A percentile compares a stretch with the other conserved stretches of the same genome.
Conservation (phyloP, 2,888 invertebrate species). For the Nesidiocoris tenuis region DNA sequence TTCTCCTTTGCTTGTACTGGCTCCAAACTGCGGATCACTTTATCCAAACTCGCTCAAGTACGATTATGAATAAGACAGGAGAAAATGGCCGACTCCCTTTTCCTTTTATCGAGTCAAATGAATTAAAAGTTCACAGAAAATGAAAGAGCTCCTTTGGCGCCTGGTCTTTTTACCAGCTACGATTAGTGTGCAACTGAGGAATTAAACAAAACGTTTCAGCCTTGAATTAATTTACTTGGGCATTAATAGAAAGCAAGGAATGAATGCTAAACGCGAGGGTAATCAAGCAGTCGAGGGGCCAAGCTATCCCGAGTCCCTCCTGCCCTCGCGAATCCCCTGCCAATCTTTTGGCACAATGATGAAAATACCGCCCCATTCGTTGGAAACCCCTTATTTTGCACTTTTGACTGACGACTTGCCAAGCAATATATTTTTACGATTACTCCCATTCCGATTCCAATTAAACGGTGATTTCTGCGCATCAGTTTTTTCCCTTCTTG, state of each 20-base stretch:
- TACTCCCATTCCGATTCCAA: no score
- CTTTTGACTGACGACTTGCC: neutral
- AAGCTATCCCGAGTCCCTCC: neutral
- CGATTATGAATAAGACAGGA: neutral
- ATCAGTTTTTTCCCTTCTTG: no score
- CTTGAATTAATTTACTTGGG: constrained; percentile 37
- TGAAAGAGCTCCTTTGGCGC: neutral
- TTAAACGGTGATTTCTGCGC: no score
- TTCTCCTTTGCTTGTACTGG: neutral
- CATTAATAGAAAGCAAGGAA: constrained; percentile 39
- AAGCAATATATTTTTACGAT: no score
- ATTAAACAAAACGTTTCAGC: constrained; percentile 34
- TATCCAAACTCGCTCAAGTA: neutral
- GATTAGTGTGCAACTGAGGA: constrained; percentile 1
- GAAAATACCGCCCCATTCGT: constrained; percentile 1
- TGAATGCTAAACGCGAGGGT: constrained; percentile 38
- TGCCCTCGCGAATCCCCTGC: neutral
- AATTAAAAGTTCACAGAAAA: constrained; percentile 25
- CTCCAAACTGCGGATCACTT: neutral
- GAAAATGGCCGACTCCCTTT: neutral
- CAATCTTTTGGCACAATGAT: neutral
- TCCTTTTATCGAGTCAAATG: constrained; percentile 2
- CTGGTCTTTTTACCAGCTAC: no score
- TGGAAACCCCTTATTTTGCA: constrained; percentile 15
- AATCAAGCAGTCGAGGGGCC: constrained; percentile 34